A percentile compares a stretch with the other conserved stretches of the same genome.
Conservation (phyloP, 2,888 invertebrate genomes). For the Seira musarum region DNA sequence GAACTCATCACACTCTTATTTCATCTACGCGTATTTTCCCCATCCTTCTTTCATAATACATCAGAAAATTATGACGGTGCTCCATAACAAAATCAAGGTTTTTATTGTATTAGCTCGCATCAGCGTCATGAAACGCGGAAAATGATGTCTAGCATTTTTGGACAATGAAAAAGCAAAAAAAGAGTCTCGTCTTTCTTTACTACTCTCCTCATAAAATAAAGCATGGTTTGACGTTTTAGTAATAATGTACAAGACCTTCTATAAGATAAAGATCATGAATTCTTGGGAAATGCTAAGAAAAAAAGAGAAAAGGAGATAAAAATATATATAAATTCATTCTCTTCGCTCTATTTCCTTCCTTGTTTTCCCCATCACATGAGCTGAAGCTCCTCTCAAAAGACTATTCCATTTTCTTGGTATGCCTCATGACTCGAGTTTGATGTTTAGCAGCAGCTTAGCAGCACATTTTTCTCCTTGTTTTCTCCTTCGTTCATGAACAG, state of each 20-base stretch:
- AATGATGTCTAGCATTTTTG: background rate
- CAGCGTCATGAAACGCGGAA: conserved; percentile 14
- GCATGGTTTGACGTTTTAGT: background rate
- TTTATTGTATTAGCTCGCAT: conserved; percentile 46
- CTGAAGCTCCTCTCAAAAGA: background rate
- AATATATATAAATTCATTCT: conserved; percentile 50
- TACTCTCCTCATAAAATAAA: background rate
- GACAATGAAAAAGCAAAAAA: background rate
- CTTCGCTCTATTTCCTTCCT: conserved; percentile 54
- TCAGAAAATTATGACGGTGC: conserved; percentile 16
- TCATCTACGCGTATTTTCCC: too few species aligned
- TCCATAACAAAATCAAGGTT: conserved; percentile 43
- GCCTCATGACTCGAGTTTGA: background rate
- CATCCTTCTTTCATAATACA: background rate
- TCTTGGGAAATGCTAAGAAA: background rate
- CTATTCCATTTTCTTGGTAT: background rate
- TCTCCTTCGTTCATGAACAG: background rate
- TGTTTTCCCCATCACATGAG: conserved; percentile 4
- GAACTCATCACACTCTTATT: background rate
- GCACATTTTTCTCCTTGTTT: conserved; percentile 47
- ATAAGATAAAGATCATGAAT: background rate
- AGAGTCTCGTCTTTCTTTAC: background rate
- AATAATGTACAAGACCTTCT: background rate
- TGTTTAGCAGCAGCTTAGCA: conserved; percentile 40
- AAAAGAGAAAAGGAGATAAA: background rate